These are phyloP conservation scores for Cottus gobio DNA, from an alignment of 2,113 vertebrate species.

Conservation along the genomic window DNA sequence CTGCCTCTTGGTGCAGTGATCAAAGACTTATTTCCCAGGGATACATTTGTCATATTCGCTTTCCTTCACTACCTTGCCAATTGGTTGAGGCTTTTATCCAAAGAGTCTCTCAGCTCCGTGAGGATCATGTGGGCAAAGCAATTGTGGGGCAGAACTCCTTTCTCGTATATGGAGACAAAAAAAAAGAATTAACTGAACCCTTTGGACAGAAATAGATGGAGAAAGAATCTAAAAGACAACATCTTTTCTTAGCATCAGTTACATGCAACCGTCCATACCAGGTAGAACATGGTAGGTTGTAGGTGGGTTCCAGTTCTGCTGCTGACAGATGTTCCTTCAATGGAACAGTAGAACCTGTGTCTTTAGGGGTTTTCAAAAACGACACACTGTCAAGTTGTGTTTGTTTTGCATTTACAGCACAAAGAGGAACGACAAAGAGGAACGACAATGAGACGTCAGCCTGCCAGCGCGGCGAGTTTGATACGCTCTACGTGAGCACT, in stretches of 20 bases:
- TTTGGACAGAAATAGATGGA: neutral
- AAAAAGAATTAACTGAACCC: neutral
- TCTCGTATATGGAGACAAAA: neutral
- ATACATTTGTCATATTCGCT: conserved; percentile 27
- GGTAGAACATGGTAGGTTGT: neutral
- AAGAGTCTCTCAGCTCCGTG: neutral
- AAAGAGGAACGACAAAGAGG: too few species aligned
- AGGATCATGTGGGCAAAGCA: neutral
- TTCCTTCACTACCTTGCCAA: conserved; percentile 5
- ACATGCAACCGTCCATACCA: neutral
- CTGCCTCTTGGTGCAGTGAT: conserved; percentile 21
- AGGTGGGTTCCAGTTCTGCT: too few species aligned
- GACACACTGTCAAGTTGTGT: too few species aligned
- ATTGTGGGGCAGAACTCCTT: neutral
- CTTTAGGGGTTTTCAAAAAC: too few species aligned
- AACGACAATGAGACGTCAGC: neutral
- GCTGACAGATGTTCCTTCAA: too few species aligned
- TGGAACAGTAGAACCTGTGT: too few species aligned
- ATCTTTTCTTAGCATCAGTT: neutral
- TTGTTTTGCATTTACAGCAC: too few species aligned
- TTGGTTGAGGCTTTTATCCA: conserved; percentile 32
- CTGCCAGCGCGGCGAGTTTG: neutral
- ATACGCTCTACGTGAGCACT: neutral
- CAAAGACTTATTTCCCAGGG: conserved; percentile 41
- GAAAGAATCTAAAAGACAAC: neutral